Conservation (phyloP, 2,797 vertebrate species). For the Cuculus canorus region DNA sequence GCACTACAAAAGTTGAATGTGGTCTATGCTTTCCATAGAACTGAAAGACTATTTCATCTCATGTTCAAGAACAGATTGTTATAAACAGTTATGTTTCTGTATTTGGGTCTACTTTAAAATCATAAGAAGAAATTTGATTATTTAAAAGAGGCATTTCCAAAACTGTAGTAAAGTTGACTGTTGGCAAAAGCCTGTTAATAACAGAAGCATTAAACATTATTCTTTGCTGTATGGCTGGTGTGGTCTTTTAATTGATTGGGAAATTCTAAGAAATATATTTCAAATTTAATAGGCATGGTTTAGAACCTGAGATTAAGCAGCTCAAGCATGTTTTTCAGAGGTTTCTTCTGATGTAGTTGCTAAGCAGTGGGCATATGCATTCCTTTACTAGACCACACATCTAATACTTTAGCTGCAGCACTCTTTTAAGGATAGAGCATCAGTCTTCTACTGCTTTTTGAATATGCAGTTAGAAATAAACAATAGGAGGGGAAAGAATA, state of each 20-base stretch:
- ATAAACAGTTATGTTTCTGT: background rate
- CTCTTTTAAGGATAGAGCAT: background rate
- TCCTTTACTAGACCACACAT: too few species aligned
- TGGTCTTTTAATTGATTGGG: background rate
- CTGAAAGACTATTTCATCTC: background rate
- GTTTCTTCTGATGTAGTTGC: background rate
- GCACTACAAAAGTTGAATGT: background rate
- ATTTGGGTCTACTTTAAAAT: background rate
- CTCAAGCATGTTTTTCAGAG: background rate
- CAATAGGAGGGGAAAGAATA: background rate
- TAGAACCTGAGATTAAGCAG: background rate
- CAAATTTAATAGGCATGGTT: background rate
- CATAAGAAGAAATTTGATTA: background rate
- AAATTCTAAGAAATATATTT: background rate
- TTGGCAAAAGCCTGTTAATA: background rate
- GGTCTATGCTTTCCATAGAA: background rate
- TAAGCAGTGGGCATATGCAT: background rate
- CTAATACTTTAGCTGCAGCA: background rate
- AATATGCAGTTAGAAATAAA: background rate
- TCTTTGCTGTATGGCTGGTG: background rate
- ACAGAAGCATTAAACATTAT: background rate
- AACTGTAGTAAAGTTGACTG: background rate
- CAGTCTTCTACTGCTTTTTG: background rate
- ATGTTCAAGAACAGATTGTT: background rate
- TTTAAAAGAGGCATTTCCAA: background rate